Evolutionary conservation across 1,140 invertebrate genomes (phyloP).

Genomic region (Plutomurus gul): DNA sequence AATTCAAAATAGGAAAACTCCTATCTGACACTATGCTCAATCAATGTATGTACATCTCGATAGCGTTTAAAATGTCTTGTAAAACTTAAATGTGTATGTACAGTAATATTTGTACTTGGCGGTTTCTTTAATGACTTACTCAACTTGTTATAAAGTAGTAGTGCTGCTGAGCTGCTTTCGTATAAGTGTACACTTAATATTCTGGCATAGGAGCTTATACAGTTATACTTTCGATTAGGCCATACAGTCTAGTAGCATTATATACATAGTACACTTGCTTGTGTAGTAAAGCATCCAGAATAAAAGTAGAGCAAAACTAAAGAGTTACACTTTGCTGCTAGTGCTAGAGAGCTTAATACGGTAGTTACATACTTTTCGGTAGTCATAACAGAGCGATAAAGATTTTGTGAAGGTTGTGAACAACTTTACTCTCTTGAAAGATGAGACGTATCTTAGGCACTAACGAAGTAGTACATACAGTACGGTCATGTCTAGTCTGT

Average conservation of each 20-base stretch:
- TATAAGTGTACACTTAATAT: neutral
- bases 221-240: neutral
- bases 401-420: slow-evolving; percentile 17
- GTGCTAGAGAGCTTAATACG: neutral
- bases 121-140: neutral
- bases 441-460: neutral
- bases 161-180: neutral
- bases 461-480: neutral
- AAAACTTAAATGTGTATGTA: slow-evolving; percentile 14
- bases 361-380: neutral
- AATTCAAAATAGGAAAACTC: slow-evolving; percentile 39
- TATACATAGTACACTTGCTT: no score
- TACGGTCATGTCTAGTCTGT: no score
- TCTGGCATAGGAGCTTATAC: neutral
- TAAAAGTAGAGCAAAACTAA: slow-evolving; percentile 10
- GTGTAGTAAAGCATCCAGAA: neutral
- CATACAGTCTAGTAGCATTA: no score
- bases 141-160: neutral
- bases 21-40: slow-evolving; percentile 51
- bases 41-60: slow-evolving; percentile 45
- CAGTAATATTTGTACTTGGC: neutral
- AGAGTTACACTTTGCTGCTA: no score
- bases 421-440: slow-evolving; percentile 5
- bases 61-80: slow-evolving; percentile 10
- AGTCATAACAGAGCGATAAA: neutral